Evolutionary conservation across 2,113 vertebrate species (phyloP), one percentile per base, ranked within the genome.

Genomic region (Melanerpes aurifrons): DNA sequence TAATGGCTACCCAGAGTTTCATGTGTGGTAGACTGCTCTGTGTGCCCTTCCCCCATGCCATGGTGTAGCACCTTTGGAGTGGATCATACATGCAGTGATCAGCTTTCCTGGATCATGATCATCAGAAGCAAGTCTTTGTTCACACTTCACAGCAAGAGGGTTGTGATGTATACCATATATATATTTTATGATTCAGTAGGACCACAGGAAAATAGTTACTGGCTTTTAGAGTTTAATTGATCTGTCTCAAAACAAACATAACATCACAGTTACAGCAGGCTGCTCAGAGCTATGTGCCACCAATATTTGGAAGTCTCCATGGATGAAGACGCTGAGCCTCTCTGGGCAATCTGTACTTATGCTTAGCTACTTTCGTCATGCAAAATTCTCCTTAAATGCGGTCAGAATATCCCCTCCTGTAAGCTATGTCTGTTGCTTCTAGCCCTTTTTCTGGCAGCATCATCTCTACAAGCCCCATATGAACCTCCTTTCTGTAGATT

Each of bases 11-110:
- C 6, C 26, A 73, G n/a, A 50, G 3, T 54, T 62, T 20, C 13
- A 48, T 1, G 4, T 24, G 13, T 2, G 3, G 45, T 54, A 4
- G 5, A 54, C 77, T 73, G 29, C 9, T 16, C 3, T 1, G 0
- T 40, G 8, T 29, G 12, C 15, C 6, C 4, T 80, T 67, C 4
- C 2, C 9, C 8, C 7, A 43, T 15, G 20, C 10, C 7, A 71
- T 28, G 16, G 7, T 40, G 15, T 48, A 56, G 4, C 15, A 35
- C 21, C 16, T 67, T 32, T 64, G 25, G 8, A 3, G 2, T 69
- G 19, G 8, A 66, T 66, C 16, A 22, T 57, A 26, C 15, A 8
- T 32, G 8, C 13, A 35, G 12, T 15, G 10, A 64, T n/a, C 21
- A 56, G 10, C 31, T 85, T 32, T 6, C 26, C 77, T 37, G 29